These are phyloP conservation scores for Mycalesis mineus DNA, from an alignment of 2,888 invertebrate species.

Conservation along the genomic window DNA sequence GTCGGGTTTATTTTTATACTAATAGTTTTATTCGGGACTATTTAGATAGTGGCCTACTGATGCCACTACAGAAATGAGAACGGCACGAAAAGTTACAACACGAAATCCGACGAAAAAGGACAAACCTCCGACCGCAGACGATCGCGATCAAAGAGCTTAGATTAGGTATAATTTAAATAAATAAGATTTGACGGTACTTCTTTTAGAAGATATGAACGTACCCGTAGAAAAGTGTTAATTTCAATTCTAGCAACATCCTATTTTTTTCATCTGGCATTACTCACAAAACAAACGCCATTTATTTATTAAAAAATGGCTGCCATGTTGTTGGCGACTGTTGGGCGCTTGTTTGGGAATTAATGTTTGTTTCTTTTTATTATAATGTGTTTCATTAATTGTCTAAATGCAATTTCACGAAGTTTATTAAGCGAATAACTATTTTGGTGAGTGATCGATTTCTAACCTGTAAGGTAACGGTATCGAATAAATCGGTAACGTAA, in stretches of 20 bases:
- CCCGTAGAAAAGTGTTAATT: no score
- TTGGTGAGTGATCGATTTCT: constrained; percentile 48
- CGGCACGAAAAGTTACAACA: no score
- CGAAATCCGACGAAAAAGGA: no score
- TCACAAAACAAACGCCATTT: constrained; percentile 46
- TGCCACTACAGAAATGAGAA: no score
- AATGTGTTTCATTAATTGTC: constrained; percentile 51
- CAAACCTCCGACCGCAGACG: no score
- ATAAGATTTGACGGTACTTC: no score
- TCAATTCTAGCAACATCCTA: constrained; percentile 21
- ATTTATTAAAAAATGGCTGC: constrained; percentile 67
- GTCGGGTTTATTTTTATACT: no score
- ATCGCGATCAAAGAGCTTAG: no score
- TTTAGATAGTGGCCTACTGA: no score
- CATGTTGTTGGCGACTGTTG: constrained; percentile 75
- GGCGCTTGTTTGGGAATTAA: constrained; percentile 69
- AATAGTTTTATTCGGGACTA: no score
- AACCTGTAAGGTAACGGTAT: constrained; percentile 14
- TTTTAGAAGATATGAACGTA: no score
- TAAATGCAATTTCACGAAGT: constrained; percentile 43
- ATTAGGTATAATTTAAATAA: no score
- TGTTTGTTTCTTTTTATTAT: constrained; percentile 64
- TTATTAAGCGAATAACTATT: constrained; percentile 41
- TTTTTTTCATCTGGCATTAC: constrained; percentile 35
- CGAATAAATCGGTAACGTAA: constrained; percentile 32